A percentile compares a stretch with the other conserved stretches of the same genome.
Conservation (phyloP, 2,888 invertebrate genomes). For the Cataglyphis altisquamis region DNA sequence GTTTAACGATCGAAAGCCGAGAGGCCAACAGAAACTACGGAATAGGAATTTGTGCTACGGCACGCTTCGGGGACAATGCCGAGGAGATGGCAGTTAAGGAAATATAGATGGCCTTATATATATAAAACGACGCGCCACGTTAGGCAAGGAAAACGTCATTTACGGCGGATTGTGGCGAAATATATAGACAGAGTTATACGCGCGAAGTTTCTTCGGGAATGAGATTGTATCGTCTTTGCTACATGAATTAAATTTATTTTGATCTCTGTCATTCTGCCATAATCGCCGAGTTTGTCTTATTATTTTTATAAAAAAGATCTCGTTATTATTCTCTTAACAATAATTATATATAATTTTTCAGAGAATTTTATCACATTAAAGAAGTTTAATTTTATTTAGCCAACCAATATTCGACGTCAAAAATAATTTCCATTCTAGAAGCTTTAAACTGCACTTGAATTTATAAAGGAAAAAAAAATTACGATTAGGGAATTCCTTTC, state of each 20-base stretch:
- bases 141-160: constrained; percentile 52
- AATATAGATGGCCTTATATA: constrained; percentile 64
- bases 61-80: constrained; percentile 61
- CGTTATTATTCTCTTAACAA: neutral
- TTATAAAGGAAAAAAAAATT: neutral
- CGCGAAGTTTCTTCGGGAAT: constrained; percentile 44
- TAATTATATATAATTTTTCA: neutral
- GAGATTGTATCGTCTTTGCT: neutral
- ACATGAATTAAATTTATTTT: neutral
- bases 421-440: neutral
- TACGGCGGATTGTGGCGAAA: constrained; percentile 41
- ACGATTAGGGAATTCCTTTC: neutral
- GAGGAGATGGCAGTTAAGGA: constrained; percentile 64
- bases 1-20: constrained; percentile 31
- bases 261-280: neutral
- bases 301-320: neutral
- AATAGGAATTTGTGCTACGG: constrained; percentile 62
- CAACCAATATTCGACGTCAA: neutral
- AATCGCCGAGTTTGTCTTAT: constrained; percentile 38
- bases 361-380: neutral
- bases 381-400: neutral
- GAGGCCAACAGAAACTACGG: constrained; percentile 51
- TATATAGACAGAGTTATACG: constrained; percentile 57
- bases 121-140: constrained; percentile 50
- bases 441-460: neutral